Evolutionary conservation across 1,140 invertebrate genomes (phyloP).

Genomic region (Colletes gigas): DNA sequence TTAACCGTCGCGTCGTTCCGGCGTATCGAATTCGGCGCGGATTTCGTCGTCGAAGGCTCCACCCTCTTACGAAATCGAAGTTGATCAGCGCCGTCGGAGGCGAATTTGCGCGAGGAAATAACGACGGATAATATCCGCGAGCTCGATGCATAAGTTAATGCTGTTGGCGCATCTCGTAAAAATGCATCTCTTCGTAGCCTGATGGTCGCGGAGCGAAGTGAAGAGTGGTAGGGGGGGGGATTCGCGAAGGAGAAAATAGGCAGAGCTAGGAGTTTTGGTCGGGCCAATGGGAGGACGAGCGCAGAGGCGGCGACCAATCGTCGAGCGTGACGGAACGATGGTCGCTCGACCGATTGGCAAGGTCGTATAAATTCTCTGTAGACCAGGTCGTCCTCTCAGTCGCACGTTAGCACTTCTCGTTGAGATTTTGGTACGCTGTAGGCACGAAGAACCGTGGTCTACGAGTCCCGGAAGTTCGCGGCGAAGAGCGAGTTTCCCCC

Average conservation of each 20-base stretch:
- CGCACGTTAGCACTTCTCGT: not conserved
- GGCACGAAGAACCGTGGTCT: not conserved
- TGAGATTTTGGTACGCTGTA: not conserved
- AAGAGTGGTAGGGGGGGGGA: not conserved
- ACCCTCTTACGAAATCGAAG: not conserved
- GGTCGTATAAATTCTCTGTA: conserved; percentile 25
- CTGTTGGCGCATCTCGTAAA: conserved; percentile 4
- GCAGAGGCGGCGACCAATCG: not conserved
- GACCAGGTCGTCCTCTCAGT: not conserved
- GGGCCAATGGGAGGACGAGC: not conserved
- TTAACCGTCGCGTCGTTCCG: too few species aligned
- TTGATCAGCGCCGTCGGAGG: not conserved
- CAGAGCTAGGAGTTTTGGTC: not conserved
- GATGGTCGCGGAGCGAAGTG: too few species aligned
- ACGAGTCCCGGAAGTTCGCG: not conserved
- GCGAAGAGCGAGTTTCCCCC: not conserved
- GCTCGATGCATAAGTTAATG: conserved; percentile 32
- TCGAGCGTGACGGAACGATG: not conserved
- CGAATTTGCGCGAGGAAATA: conserved; percentile 29
- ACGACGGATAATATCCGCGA: conserved; percentile 40
- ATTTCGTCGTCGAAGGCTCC: too few species aligned
- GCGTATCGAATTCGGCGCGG: too few species aligned
- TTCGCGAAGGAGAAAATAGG: not conserved
- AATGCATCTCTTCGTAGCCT: not conserved
- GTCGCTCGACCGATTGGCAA: not conserved